These are phyloP conservation scores for Tortricodes alternella DNA, from an alignment of 2,888 invertebrate genomes.

Conservation along the genomic window DNA sequence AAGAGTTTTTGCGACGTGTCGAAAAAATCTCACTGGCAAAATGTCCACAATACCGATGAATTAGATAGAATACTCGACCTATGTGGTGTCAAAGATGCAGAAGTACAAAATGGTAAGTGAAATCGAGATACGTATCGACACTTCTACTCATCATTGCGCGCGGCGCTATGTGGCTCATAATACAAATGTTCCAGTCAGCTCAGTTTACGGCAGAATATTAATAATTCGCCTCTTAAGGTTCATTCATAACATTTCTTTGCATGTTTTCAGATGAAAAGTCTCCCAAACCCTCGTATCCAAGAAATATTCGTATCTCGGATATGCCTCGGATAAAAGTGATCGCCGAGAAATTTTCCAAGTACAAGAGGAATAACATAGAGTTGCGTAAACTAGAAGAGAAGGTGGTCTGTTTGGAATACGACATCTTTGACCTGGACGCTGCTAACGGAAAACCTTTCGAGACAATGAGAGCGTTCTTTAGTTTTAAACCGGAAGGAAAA, in stretches of 20 bases:
- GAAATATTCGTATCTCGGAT: slow-evolving; percentile 54
- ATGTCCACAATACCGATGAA: slow-evolving; percentile 50
- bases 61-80: slow-evolving; percentile 48
- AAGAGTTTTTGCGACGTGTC: slow-evolving; percentile 16
- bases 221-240: no score
- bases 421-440: slow-evolving; percentile 48
- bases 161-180: no score
- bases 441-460: slow-evolving; percentile 45
- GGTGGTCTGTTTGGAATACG: slow-evolving; percentile 70
- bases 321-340: slow-evolving; percentile 62
- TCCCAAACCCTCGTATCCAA: slow-evolving; percentile 32
- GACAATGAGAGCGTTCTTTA: slow-evolving; percentile 65
- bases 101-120: neutral
- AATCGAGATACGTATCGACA: no score
- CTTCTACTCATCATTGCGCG: no score
- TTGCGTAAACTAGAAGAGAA: slow-evolving; percentile 64
- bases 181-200: no score
- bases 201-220: no score
- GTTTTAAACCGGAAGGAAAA: slow-evolving; percentile 56
- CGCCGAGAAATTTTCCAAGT: slow-evolving; percentile 62
- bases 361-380: slow-evolving; percentile 60
- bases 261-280: slow-evolving; percentile 9
- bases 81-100: neutral
- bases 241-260: no score
- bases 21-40: slow-evolving; percentile 51